Percentiles rank a stretch among this genome's conserved stretches.
Conservation (phyloP, 2,113 vertebrate species). For the Acanthochromis polyacanthus region DNA sequence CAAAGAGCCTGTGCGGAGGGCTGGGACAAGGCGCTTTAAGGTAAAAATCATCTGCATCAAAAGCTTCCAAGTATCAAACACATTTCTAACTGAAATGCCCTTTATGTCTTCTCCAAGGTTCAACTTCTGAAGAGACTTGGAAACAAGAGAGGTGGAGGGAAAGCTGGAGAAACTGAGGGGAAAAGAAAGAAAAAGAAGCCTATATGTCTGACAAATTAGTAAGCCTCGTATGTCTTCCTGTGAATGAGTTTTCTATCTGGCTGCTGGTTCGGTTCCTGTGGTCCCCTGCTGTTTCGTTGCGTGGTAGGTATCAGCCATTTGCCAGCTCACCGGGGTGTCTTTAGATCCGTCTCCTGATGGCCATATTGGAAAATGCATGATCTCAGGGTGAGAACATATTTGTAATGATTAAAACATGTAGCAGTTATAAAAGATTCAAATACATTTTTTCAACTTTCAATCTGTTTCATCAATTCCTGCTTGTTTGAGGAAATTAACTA, state of each 20-base stretch:
- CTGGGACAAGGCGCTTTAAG: slow-evolving; percentile 55
- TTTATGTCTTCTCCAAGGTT: not conserved
- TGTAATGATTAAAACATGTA: slow-evolving; percentile 71
- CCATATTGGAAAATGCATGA: slow-evolving; percentile 54
- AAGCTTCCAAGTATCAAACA: slow-evolving; percentile 51
- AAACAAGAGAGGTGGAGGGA: not conserved
- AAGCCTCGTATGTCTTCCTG: slow-evolving; percentile 43
- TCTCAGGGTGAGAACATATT: slow-evolving; percentile 55
- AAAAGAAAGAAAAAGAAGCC: not conserved
- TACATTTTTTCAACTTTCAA: slow-evolving; percentile 40
- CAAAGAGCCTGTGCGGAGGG: slow-evolving; percentile 42
- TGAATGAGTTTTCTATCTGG: slow-evolving; percentile 55
- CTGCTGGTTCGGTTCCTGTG: slow-evolving; percentile 38
- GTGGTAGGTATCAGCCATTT: slow-evolving; percentile 63
- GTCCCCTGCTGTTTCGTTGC: slow-evolving; percentile 39
- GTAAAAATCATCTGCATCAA: slow-evolving; percentile 58
- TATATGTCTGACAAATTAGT: slow-evolving; percentile 50
- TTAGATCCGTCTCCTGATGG: slow-evolving; percentile 57
- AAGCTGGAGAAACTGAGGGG: not conserved
- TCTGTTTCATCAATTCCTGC: slow-evolving; percentile 49
- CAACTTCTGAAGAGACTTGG: not conserved
- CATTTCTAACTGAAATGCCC: slow-evolving; percentile 32
- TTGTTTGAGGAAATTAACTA: slow-evolving; percentile 50
- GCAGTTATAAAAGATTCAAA: slow-evolving; percentile 59
- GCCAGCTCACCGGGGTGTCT: slow-evolving; percentile 63